phyloP scores from a whole-genome alignment of 2,888 invertebrate species.

The Lasioglossum villosulum region DNA sequence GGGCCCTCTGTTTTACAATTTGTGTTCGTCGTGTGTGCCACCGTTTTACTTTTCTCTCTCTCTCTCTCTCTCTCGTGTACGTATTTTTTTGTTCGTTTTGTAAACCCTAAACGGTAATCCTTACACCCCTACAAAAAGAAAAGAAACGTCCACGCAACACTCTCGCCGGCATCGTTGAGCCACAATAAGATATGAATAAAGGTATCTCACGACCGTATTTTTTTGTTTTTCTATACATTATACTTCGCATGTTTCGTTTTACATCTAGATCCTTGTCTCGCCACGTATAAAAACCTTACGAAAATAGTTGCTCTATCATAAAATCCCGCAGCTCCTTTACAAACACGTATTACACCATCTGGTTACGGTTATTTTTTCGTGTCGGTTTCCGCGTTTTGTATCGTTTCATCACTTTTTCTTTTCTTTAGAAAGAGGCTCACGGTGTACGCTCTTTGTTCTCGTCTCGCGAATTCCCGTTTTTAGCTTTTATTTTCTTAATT shows the following conservation, averaged over 20 bases:
- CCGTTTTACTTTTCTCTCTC: background rate
- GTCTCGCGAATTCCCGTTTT: background rate
- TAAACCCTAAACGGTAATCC: slow-evolving; percentile 4
- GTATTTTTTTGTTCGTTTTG: background rate
- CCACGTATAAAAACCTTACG: slow-evolving; percentile 80
- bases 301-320: slow-evolving; percentile 80
- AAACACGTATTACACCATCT: slow-evolving; percentile 10
- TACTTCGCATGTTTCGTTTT: slow-evolving; percentile 52
- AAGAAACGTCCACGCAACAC: slow-evolving; percentile 8
- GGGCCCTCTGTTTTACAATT: slow-evolving; percentile 23
- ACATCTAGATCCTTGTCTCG: slow-evolving; percentile 58
- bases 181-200: slow-evolving; percentile 68
- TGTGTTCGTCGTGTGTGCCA: slow-evolving; percentile 11
- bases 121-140: background rate
- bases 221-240: slow-evolving; percentile 23
- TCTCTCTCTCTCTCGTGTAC: background rate
- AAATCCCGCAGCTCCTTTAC: slow-evolving; percentile 65
- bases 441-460: background rate
- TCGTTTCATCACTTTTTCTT: background rate
- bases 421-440: slow-evolving; percentile 36
- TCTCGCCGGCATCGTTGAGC: slow-evolving; percentile 34
- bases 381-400: background rate
- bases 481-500: background rate
- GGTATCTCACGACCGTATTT: slow-evolving; percentile 45
- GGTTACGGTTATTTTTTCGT: background rate